Conservation (phyloP, 2,888 invertebrate species). For the Drosophila conformis region DNA sequence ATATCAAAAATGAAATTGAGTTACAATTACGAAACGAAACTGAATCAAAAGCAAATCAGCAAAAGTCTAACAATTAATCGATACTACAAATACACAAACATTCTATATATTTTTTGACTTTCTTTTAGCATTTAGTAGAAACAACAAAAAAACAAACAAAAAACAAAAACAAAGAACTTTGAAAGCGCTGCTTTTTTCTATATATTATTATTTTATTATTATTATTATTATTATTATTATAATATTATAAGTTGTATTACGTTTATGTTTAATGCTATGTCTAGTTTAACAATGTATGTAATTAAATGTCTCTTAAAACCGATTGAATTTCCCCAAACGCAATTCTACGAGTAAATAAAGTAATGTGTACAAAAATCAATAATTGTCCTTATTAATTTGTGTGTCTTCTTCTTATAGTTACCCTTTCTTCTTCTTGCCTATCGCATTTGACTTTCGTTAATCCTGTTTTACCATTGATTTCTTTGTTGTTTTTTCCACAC, state of each 20-base stretch:
- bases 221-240: constrained; percentile 46
- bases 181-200: constrained; percentile 65
- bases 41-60: constrained; percentile 21
- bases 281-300: constrained; percentile 61
- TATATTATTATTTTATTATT: constrained; percentile 41
- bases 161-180: constrained; percentile 45
- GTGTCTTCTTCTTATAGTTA: background rate
- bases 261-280: constrained; percentile 68
- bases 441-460: background rate
- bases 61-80: constrained; percentile 13
- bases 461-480: background rate
- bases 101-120: constrained; percentile 41
- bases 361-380: constrained; percentile 51
- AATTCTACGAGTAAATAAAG: constrained; percentile 52
- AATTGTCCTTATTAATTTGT: constrained; percentile 10
- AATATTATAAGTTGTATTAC: constrained; percentile 59
- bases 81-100: constrained; percentile 51
- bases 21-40: constrained; percentile 24
- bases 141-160: constrained; percentile 8
- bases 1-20: constrained; percentile 17
- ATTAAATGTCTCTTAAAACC: constrained; percentile 52
- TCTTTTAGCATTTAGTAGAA: constrained; percentile 31
- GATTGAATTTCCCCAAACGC: constrained; percentile 33
- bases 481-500: background rate
- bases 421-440: background rate